phyloP scores from a whole-genome alignment of 64 coral and sea anemone genomes.

The Porites lutea region DNA sequence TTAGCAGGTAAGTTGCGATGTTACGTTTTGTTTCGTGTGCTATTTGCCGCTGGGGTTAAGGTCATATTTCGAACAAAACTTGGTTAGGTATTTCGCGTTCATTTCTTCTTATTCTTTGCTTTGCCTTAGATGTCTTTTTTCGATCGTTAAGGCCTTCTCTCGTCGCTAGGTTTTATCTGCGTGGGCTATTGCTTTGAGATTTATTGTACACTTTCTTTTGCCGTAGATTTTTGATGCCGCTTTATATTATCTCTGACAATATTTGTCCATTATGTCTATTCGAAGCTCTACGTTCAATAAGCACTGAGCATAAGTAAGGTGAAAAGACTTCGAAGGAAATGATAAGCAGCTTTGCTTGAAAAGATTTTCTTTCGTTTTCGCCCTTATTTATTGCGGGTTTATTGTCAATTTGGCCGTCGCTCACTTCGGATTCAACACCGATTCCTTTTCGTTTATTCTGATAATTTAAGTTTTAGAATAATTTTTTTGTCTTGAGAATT shows the following conservation, averaged over 20 bases:
- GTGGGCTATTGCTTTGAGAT: neutral
- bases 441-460: too few relatives aligned
- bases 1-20: neutral
- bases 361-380: too few relatives aligned
- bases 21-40: neutral
- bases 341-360: too few relatives aligned
- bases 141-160: neutral
- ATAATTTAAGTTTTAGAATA: too few relatives aligned
- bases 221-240: neutral
- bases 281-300: too few relatives aligned
- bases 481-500: too few relatives aligned
- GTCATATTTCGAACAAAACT: neutral
- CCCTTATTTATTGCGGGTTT: too few relatives aligned
- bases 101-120: neutral
- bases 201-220: neutral
- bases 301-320: neutral
- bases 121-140: neutral
- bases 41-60: neutral
- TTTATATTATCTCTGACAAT: constrained; percentile 2
- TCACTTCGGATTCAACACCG: too few relatives aligned
- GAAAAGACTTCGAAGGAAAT: neutral
- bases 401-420: too few relatives aligned
- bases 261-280: constrained; percentile 10
- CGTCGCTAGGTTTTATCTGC: neutral
- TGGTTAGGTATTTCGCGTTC: constrained; percentile 14